Conservation (phyloP, 1,140 invertebrate species). For the Drosophila setifemur region DNA sequence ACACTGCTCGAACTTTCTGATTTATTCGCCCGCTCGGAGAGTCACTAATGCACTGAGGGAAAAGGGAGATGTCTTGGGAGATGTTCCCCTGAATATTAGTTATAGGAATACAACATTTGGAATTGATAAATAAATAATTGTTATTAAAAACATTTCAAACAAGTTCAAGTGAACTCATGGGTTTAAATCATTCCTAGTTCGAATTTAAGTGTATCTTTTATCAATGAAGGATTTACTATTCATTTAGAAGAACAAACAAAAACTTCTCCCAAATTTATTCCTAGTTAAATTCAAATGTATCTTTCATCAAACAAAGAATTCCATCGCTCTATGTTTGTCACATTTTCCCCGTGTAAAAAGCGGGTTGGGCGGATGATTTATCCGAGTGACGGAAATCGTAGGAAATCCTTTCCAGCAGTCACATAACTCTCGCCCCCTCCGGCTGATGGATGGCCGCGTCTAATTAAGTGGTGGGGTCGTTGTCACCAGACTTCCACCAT, state of each 20-base stretch:
- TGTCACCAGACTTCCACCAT: constrained; percentile 71
- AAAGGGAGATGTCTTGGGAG: not conserved
- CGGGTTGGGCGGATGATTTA: constrained; percentile 42
- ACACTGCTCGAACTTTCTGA: constrained; percentile 44
- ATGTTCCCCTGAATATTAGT: not conserved
- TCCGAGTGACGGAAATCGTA: constrained; percentile 58
- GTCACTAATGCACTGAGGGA: not conserved
- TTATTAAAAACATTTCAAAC: too few relatives aligned
- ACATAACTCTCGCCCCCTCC: constrained; percentile 56
- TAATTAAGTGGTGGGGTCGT: constrained; percentile 77
- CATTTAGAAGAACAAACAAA: too few relatives aligned
- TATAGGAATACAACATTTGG: too few relatives aligned
- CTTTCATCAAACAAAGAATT: too few relatives aligned
- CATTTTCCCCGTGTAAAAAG: not conserved
- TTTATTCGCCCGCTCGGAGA: constrained; percentile 45
- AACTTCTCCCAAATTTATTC: too few relatives aligned
- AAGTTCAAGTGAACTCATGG: too few relatives aligned
- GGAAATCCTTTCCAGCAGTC: constrained; percentile 74
- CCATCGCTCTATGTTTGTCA: too few relatives aligned
- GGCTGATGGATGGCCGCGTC: constrained; percentile 68
- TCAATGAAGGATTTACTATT: too few relatives aligned
- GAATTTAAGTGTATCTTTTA: too few relatives aligned
- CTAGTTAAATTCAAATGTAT: too few relatives aligned
- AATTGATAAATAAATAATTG: too few relatives aligned
- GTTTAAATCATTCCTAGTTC: too few relatives aligned